Evolutionary conservation across 2,113 vertebrate genomes (phyloP).

Genomic region (Pelmatolapia mariae): DNA sequence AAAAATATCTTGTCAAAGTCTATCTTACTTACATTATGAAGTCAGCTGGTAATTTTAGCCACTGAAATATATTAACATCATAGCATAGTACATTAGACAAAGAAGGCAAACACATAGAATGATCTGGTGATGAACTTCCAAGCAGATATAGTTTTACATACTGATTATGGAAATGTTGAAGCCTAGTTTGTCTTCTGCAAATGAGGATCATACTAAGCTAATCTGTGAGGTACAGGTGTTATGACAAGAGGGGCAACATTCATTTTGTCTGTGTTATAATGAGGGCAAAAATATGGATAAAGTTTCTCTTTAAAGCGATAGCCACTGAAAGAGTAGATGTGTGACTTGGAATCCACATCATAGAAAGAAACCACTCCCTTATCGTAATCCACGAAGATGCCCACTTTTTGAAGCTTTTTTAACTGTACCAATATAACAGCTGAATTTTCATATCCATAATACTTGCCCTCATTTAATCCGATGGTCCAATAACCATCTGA

Average conservation of each 20-base stretch:
- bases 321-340: slow-evolving; percentile 68
- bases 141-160: background rate
- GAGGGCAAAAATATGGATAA: slow-evolving; percentile 65
- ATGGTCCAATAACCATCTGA: slow-evolving; percentile 33
- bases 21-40: background rate
- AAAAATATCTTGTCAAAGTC: accelerated
- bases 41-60: background rate
- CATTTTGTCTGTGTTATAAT: accelerated
- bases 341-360: slow-evolving; percentile 30
- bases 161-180: background rate
- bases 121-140: background rate
- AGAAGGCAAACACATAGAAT: background rate
- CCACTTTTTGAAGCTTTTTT: slow-evolving; percentile 60
- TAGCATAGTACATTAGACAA: background rate
- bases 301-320: slow-evolving; percentile 64
- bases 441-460: background rate
- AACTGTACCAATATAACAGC: background rate
- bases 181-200: background rate
- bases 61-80: background rate
- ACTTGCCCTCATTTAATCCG: background rate
- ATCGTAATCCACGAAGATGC: slow-evolving; percentile 72
- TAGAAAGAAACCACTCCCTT: slow-evolving; percentile 73
- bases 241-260: background rate
- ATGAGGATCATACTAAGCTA: background rate
- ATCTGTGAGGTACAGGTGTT: background rate